Percentiles rank a stretch among this genome's conserved stretches.
Evolutionary conservation across 2,888 invertebrate genomes (phyloP).

Genomic region (Euspilapteryx auroguttella): DNA sequence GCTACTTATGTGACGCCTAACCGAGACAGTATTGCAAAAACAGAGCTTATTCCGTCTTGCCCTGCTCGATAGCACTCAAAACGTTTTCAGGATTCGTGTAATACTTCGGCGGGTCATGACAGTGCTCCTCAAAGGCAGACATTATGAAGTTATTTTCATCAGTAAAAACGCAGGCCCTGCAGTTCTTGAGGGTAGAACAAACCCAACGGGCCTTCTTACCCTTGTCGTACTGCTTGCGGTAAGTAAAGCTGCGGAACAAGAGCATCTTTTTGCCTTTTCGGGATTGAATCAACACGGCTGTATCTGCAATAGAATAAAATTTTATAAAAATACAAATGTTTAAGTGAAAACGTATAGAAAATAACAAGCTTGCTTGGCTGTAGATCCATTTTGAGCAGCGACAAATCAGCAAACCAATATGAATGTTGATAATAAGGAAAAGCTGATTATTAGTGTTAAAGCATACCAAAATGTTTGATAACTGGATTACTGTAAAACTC

Average conservation of each 20-base stretch:
- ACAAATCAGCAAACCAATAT: too few species aligned
- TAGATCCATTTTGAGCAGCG: too few species aligned
- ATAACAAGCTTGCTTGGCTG: too few species aligned
- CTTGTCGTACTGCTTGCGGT: constrained; percentile 34
- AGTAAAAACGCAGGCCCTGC: constrained; percentile 35
- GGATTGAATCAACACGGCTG: constrained; percentile 36
- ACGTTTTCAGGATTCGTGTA: constrained; percentile 36
- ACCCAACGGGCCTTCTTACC: constrained; percentile 29
- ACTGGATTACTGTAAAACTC: too few species aligned
- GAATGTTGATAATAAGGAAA: too few species aligned
- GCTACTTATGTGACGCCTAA: too few species aligned
- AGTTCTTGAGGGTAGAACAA: constrained; percentile 42
- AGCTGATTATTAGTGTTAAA: too few species aligned
- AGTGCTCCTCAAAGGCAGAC: constrained; percentile 28
- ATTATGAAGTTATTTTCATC: constrained; percentile 24
- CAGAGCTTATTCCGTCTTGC: too few species aligned
- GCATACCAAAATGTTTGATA: too few species aligned
- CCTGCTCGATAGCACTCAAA: too few species aligned
- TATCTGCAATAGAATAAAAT: constrained; percentile 16
- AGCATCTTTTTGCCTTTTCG: constrained; percentile 46
- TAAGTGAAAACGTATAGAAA: too few species aligned
- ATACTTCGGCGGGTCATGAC: constrained; percentile 42
- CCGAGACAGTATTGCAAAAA: too few species aligned
- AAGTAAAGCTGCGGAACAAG: constrained; percentile 35
- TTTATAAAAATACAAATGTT: background rate